phyloP scores from a whole-genome alignment of 1,140 invertebrate species.

The Habropoda laboriosa region DNA sequence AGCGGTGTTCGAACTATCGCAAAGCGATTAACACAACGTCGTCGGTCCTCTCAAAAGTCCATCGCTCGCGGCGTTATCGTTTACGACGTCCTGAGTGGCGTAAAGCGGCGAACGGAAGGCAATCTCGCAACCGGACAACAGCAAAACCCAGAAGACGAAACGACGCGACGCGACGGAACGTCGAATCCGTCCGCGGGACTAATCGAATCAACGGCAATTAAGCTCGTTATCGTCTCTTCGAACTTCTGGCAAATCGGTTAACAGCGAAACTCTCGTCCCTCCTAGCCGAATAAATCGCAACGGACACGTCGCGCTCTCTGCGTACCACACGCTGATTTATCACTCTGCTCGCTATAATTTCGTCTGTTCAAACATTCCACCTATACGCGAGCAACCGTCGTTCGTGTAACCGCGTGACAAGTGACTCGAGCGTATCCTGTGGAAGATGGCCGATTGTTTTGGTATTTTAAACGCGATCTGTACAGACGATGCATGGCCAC shows the following conservation, averaged over 20 bases:
- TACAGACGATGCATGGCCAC: not conserved
- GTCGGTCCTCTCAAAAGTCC: not conserved
- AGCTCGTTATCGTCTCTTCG: not conserved
- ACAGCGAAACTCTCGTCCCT: not conserved
- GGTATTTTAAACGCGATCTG: not conserved
- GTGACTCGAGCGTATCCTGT: not conserved
- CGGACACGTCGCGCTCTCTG: not conserved
- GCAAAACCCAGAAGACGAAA: not conserved
- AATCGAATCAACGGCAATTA: not conserved
- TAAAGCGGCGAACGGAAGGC: too few relatives aligned
- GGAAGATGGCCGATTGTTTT: not conserved
- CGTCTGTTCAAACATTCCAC: slow-evolving; percentile 4
- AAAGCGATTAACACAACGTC: slow-evolving; percentile 15
- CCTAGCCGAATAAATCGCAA: slow-evolving; percentile 17
- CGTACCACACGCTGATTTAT: not conserved
- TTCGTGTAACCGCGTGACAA: not conserved
- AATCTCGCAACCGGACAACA: not conserved
- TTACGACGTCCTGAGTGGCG: not conserved
- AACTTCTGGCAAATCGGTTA: not conserved
- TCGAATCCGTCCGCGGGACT: not conserved
- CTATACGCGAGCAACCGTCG: too few relatives aligned
- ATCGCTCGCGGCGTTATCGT: not conserved
- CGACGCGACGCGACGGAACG: too few relatives aligned
- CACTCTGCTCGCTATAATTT: slow-evolving; percentile 1
- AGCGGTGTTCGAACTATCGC: slow-evolving; percentile 8